Base-by-base conservation (phyloP, 2,888 invertebrate species). In the Sphinx pinastri region DNA sequence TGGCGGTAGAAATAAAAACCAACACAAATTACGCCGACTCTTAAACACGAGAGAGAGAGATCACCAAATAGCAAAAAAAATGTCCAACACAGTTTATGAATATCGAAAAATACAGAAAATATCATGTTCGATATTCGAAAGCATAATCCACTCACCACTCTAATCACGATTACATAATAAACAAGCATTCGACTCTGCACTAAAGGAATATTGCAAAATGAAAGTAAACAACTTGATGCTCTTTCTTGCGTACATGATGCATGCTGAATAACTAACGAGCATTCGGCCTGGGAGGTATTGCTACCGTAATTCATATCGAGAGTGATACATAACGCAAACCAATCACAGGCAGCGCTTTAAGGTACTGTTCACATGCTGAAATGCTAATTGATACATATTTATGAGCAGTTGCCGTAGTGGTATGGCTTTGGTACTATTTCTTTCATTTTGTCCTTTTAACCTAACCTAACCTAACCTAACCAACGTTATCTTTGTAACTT, bases 231-330 rank as follows among this genome's bases (percentile, higher is more conserved):
- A 19, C 16, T 63, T 16, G 49, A 63, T 63, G 19, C 49, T 63
- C 19, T 47, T 60, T 13, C 63, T 49, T 47, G 19, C 63, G 19
- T 49, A 19, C 19, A 63, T 49, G 19, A 49, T 63, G 63, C 19
- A 49, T 49, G 57, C 6, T 57, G 63, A 63, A 63, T 63, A 49
- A 63, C 63, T 63, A 63, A 63, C 63, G 47, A 63, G 49, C 25
- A 13, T 19, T 63, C 63, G 63, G 19, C 19, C 49, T 63, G 49
- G 12, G 49, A 63, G 11, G 63, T 47, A 47, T 49, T 49, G 63
- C 63, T 49, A 63, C 63, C 16, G 49, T 63, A 63, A 63, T 63
- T 63, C 63, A 47, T 19, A 49, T 16, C 49, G 45, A 47, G 49
- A 19, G 49, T 19, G 49, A 63, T 49, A 63, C 49, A 63, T 63